These are phyloP conservation scores for Holacanthella duospinosa DNA, from an alignment of 2,888 invertebrate genomes.

Conservation along the genomic window DNA sequence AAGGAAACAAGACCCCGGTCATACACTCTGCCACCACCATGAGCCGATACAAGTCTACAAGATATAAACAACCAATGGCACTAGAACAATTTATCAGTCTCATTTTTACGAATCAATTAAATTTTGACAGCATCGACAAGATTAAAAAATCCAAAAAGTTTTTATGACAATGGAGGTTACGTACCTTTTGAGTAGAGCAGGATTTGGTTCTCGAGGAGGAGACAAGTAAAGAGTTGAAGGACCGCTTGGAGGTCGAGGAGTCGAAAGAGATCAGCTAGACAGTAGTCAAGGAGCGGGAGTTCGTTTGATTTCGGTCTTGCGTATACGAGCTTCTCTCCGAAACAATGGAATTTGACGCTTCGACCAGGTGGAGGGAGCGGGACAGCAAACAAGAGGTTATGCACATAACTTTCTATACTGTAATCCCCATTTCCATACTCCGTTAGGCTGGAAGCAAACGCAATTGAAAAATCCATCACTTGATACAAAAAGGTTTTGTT, in stretches of 20 bases:
- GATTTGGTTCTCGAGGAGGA: slow-evolving; percentile 92
- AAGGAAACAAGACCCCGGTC: slow-evolving; percentile 80
- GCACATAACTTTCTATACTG: slow-evolving; percentile 78
- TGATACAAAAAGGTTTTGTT: no score
- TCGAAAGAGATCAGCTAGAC: slow-evolving; percentile 74
- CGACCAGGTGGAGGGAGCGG: slow-evolving; percentile 80
- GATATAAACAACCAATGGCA: background rate
- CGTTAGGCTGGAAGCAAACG: no score
- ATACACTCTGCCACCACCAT: slow-evolving; percentile 95
- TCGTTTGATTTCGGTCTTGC: slow-evolving; percentile 59
- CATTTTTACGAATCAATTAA: no score
- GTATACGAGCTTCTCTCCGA: slow-evolving; percentile 40
- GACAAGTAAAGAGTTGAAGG: slow-evolving; percentile 85
- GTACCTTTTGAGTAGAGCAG: slow-evolving; percentile 81
- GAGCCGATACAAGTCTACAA: slow-evolving; percentile 77
- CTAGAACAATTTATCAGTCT: no score
- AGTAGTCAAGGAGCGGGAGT: slow-evolving; percentile 87
- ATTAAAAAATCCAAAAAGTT: background rate
- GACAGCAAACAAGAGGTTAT: slow-evolving; percentile 88
- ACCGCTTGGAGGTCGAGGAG: slow-evolving; percentile 85
- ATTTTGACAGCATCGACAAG: no score
- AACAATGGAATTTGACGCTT: slow-evolving; percentile 58
- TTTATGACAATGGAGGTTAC: slow-evolving; percentile 10
- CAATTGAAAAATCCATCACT: no score
- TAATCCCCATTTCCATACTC: slow-evolving; percentile 23